Conservation (phyloP, 2,113 vertebrate species). For the Neotoma lepida region DNA sequence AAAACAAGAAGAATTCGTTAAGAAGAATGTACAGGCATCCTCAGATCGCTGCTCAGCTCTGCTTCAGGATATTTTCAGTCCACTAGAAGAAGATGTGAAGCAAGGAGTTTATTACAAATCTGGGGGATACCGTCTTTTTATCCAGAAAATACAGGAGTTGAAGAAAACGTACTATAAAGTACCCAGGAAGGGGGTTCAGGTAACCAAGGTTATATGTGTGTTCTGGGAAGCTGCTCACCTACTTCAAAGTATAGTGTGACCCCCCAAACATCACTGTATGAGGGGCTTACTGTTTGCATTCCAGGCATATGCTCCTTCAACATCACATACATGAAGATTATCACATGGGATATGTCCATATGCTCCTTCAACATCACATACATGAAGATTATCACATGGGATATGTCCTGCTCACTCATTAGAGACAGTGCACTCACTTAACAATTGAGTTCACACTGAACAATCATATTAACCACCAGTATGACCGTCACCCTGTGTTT, state of each 20-base stretch:
- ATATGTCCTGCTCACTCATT: background rate
- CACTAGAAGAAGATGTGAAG: slow-evolving; percentile 66
- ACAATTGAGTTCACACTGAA: background rate
- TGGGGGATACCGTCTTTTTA: slow-evolving; percentile 62
- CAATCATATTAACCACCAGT: background rate
- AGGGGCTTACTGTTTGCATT: background rate
- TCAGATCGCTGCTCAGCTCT: slow-evolving; percentile 62
- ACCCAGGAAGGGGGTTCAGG: slow-evolving; percentile 73
- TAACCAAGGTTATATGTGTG: slow-evolving; percentile 12
- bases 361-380: background rate
- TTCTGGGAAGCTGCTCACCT: background rate
- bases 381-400: background rate
- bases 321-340: no score
- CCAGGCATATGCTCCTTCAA: background rate
- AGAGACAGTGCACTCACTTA: background rate
- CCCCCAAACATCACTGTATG: background rate
- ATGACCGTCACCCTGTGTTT: background rate
- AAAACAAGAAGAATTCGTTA: slow-evolving; percentile 31
- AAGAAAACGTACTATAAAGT: slow-evolving; percentile 54
- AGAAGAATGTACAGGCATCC: slow-evolving; percentile 58
- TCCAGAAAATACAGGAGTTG: slow-evolving; percentile 12
- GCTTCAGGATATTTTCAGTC: slow-evolving; percentile 63
- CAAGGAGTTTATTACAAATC: slow-evolving; percentile 46
- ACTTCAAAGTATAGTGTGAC: background rate
- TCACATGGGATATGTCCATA: no score